Conservation (phyloP, 2,888 invertebrate species). For the Cryptus viduatorius region DNA sequence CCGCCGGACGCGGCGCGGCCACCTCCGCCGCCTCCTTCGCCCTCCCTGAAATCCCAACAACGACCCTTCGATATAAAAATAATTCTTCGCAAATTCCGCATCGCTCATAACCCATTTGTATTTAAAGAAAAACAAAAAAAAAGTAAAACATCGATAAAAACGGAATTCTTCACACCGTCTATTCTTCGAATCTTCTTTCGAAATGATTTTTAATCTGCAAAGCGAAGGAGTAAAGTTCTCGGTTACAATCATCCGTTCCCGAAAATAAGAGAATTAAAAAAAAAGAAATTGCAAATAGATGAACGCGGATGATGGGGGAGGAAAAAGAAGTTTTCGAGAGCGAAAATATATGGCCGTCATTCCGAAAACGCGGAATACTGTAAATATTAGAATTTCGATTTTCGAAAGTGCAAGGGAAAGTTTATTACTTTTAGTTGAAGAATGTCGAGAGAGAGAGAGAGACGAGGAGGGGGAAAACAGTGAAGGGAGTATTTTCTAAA, state of each 20-base stretch:
- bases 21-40: slow-evolving; percentile 85
- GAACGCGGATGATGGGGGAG: neutral
- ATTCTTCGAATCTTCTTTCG: neutral
- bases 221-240: neutral
- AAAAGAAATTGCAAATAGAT: neutral
- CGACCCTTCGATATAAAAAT: neutral
- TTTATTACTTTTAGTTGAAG: slow-evolving; percentile 9
- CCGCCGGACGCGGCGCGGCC: slow-evolving; percentile 89
- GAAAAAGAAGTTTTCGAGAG: neutral
- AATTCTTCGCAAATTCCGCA: neutral
- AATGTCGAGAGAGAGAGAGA: neutral
- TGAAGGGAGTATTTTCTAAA: slow-evolving; percentile 19
- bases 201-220: neutral
- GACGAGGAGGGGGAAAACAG: neutral
- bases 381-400: slow-evolving; percentile 28
- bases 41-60: slow-evolving; percentile 77
- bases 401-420: slow-evolving; percentile 38
- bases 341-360: neutral
- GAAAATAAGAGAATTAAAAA: neutral
- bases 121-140: neutral
- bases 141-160: neutral
- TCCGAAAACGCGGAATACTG: neutral
- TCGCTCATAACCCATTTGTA: neutral
- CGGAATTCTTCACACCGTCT: neutral
- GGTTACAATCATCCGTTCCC: neutral